A percentile compares a stretch with the other conserved stretches of the same genome.
Evolutionary conservation across 2,797 vertebrate genomes (phyloP).

Genomic region (Geotria australis): DNA sequence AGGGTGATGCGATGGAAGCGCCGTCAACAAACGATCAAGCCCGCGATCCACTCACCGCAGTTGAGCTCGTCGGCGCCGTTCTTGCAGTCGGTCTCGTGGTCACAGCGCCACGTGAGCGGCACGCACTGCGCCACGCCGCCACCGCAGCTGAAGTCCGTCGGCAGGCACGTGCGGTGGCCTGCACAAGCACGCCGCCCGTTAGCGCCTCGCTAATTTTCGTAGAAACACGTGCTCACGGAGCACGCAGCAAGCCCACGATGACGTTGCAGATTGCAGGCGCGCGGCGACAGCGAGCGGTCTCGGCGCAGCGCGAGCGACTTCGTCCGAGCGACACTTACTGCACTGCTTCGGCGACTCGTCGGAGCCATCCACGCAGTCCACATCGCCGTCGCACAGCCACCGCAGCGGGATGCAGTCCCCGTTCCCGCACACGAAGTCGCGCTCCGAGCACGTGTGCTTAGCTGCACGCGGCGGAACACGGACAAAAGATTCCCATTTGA

Average conservation of each 20-base stretch:
- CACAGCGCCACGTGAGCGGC: not conserved
- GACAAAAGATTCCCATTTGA: too few species aligned
- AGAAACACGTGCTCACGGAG: too few species aligned
- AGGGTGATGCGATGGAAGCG: too few species aligned
- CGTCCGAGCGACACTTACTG: constrained; percentile 17
- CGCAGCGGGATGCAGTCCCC: constrained; percentile 53
- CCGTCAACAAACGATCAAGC: too few species aligned
- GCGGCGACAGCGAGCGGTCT: not conserved
- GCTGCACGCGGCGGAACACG: constrained; percentile 15
- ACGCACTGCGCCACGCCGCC: not conserved
- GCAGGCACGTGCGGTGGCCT: not conserved
- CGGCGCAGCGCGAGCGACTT: not conserved
- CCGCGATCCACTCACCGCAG: not conserved
- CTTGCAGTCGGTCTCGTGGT: not conserved
- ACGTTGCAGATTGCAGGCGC: constrained; percentile 1
- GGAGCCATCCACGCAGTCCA: constrained; percentile 55
- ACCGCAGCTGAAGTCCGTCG: not conserved
- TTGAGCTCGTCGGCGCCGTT: not conserved
- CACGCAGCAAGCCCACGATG: not conserved
- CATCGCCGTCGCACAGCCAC: constrained; percentile 79
- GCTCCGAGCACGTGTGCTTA: constrained; percentile 42
- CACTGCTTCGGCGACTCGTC: constrained; percentile 50
- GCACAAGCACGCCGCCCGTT: not conserved
- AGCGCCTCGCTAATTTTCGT: too few species aligned
- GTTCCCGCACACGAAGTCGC: constrained; percentile 57